These are phyloP conservation scores for Orchesella flavescens DNA, from an alignment of 2,888 invertebrate genomes.

Conservation along the genomic window DNA sequence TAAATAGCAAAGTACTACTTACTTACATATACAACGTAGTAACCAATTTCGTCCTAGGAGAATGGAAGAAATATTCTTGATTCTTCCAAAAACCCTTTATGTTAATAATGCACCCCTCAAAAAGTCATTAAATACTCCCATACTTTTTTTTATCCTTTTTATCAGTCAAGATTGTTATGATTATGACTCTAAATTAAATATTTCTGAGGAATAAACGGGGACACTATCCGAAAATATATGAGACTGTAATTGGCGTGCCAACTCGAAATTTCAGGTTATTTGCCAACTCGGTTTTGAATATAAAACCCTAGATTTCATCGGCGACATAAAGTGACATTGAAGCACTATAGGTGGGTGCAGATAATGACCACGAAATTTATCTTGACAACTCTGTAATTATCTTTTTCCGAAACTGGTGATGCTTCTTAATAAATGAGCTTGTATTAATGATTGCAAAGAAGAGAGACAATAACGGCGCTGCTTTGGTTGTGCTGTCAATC, in stretches of 20 bases:
- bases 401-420: background rate
- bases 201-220: constrained; percentile 5
- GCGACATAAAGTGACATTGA: constrained; percentile 37
- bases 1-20: too few relatives aligned
- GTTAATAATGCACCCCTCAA: constrained; percentile 18
- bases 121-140: constrained; percentile 14
- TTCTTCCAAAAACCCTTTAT: constrained; percentile 1
- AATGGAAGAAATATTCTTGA: background rate
- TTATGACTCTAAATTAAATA: constrained; percentile 1
- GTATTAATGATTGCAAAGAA: constrained; percentile 39
- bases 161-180: background rate
- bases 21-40: too few relatives aligned
- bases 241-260: constrained; percentile 61
- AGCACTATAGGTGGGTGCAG: constrained; percentile 45
- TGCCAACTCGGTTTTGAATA: constrained; percentile 22
- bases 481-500: constrained; percentile 31
- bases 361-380: constrained; percentile 54
- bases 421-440: constrained; percentile 57
- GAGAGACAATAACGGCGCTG: constrained; percentile 16
- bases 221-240: background rate
- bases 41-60: too few relatives aligned
- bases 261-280: constrained; percentile 47
- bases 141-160: background rate
- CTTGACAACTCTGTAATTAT: constrained; percentile 62
- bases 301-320: constrained; percentile 36